Percentiles rank a stretch among this genome's conserved stretches.
phyloP scores from a whole-genome alignment of 2,113 vertebrate genomes.

The Passer montanus region DNA sequence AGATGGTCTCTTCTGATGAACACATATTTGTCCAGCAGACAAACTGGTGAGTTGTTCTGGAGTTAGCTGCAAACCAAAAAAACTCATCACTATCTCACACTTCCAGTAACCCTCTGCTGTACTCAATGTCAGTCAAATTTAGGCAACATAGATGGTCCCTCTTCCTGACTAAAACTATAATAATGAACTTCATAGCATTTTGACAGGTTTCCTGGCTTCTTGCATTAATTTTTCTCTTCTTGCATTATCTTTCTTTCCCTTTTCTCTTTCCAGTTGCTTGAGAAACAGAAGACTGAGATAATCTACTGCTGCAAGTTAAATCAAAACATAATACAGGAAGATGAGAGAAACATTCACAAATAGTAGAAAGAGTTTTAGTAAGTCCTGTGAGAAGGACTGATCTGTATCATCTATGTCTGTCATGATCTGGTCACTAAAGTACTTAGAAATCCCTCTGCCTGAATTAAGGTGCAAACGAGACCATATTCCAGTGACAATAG shows the following conservation, averaged over 20 bases:
- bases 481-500: not conserved
- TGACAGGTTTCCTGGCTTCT: not conserved
- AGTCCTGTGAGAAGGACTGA: not conserved
- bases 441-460: not conserved
- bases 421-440: not conserved
- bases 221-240: not conserved
- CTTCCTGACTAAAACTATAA: not conserved
- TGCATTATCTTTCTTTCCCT: not conserved
- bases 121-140: not conserved
- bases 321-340: not conserved
- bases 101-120: not conserved
- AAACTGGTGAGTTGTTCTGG: not conserved
- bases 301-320: not conserved
- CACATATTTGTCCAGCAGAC: not conserved
- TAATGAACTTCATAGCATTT: not conserved
- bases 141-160: not conserved
- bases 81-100: not conserved
- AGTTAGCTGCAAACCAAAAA: not conserved
- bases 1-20: not conserved
- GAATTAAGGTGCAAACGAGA: not conserved
- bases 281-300: not conserved
- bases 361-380: not conserved
- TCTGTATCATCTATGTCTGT: not conserved
- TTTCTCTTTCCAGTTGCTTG: not conserved
- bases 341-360: not conserved